Conservation (phyloP, 1,140 invertebrate genomes). For the Leptinotarsa lineolata region DNA sequence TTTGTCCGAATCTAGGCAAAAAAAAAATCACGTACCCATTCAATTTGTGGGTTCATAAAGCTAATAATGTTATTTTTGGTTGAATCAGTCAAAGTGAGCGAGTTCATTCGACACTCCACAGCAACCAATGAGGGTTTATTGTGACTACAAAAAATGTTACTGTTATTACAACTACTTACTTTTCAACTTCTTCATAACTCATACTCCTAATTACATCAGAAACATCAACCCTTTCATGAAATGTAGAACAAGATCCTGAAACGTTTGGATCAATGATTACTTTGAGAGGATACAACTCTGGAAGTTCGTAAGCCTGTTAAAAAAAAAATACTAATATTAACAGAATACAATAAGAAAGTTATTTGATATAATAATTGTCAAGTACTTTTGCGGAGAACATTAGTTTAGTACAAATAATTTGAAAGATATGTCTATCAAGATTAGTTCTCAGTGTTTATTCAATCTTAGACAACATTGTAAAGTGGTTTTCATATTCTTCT, state of each 20-base stretch:
- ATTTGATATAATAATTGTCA: neutral
- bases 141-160: neutral
- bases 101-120: too few relatives aligned
- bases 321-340: neutral
- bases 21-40: neutral
- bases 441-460: too few relatives aligned
- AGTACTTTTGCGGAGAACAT: too few relatives aligned
- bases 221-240: conserved; percentile 60
- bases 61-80: neutral
- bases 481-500: too few relatives aligned
- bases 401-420: too few relatives aligned
- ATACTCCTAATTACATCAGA: conserved; percentile 54
- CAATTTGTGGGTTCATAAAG: neutral
- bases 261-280: conserved; percentile 63
- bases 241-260: conserved; percentile 73
- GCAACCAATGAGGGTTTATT: neutral
- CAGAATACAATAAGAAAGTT: neutral
- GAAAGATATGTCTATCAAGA: too few relatives aligned
- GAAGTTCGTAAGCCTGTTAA: conserved; percentile 27
- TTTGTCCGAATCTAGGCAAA: conserved; percentile 61
- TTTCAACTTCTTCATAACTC: conserved; percentile 55
- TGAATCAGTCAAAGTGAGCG: neutral
- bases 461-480: too few relatives aligned
- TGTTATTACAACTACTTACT: conserved; percentile 53
- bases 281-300: conserved; percentile 67